phyloP scores from a whole-genome alignment of 1,140 invertebrate species.

The Saccostrea cuccullata region DNA sequence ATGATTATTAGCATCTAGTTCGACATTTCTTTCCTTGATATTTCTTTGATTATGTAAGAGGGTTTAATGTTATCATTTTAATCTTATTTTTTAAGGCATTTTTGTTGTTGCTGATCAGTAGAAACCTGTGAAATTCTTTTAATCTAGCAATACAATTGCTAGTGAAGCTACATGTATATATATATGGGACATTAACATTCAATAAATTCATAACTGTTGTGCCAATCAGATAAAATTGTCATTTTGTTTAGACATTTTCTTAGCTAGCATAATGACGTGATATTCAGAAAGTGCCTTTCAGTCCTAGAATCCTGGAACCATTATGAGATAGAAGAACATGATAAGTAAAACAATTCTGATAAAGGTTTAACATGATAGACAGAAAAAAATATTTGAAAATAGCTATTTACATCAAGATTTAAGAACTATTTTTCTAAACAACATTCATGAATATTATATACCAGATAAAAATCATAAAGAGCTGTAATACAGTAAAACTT shows the following conservation, averaged over 20 bases:
- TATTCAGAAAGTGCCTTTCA: slow-evolving; percentile 17
- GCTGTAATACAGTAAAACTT: not conserved
- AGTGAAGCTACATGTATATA: not conserved
- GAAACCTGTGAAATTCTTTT: not conserved
- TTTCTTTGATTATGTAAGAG: slow-evolving; percentile 1
- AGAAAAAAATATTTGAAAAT: not conserved
- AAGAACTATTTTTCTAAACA: not conserved
- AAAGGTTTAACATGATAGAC: not conserved
- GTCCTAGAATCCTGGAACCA: not conserved
- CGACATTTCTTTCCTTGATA: not conserved
- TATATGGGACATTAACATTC: not conserved
- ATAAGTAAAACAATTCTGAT: not conserved
- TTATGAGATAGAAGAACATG: not conserved
- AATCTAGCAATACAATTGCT: not conserved
- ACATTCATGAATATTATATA: not conserved
- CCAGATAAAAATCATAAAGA: not conserved
- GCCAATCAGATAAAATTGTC: slow-evolving; percentile 21
- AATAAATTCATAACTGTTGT: not conserved
- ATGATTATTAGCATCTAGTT: not conserved
- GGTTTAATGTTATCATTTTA: not conserved
- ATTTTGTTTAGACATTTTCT: not conserved
- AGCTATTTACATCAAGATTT: not conserved
- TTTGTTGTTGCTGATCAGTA: not conserved
- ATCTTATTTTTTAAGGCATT: not conserved
- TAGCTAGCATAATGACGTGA: not conserved